Percentiles rank a stretch among this genome's conserved stretches.
Evolutionary conservation across 1,140 invertebrate species (phyloP).

Genomic region (Megalopta genalis): DNA sequence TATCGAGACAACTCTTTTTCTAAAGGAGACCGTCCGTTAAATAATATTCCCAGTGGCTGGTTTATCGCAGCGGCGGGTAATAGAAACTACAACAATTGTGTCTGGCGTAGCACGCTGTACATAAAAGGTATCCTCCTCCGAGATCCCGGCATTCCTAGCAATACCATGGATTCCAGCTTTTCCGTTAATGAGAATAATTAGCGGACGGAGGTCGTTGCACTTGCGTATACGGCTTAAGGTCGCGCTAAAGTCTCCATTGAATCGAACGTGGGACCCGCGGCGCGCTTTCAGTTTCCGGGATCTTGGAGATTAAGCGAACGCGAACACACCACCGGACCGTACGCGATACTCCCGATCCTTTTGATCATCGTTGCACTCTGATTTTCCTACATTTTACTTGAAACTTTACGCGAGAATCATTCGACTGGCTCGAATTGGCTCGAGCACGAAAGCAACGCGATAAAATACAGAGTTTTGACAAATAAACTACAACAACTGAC

Average conservation of each 20-base stretch:
- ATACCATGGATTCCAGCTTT: constrained; percentile 57
- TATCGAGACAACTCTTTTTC: not conserved
- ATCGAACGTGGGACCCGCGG: constrained; percentile 58
- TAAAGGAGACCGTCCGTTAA: not conserved
- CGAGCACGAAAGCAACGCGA: too few species aligned
- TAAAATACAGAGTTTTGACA: too few species aligned
- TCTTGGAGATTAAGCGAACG: constrained; percentile 24
- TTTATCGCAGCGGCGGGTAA: not conserved
- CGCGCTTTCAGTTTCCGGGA: constrained; percentile 29
- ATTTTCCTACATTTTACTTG: not conserved
- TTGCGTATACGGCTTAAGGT: constrained; percentile 34
- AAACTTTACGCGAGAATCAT: not conserved
- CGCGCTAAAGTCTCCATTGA: constrained; percentile 44
- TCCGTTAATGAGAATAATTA: constrained; percentile 69
- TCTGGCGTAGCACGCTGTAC: not conserved
- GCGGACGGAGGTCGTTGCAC: constrained; percentile 59
- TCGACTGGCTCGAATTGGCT: too few species aligned
- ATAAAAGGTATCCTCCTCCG: constrained; percentile 35
- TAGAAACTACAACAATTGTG: constrained; percentile 33
- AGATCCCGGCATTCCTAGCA: constrained; percentile 29
- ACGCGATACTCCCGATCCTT: not conserved
- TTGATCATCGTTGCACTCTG: constrained; percentile 19
- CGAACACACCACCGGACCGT: not conserved
- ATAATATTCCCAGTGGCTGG: not conserved
- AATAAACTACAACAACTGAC: too few species aligned